phyloP scores from a whole-genome alignment of 2,797 vertebrate species.

The Threskiornis aethiopicus region DNA sequence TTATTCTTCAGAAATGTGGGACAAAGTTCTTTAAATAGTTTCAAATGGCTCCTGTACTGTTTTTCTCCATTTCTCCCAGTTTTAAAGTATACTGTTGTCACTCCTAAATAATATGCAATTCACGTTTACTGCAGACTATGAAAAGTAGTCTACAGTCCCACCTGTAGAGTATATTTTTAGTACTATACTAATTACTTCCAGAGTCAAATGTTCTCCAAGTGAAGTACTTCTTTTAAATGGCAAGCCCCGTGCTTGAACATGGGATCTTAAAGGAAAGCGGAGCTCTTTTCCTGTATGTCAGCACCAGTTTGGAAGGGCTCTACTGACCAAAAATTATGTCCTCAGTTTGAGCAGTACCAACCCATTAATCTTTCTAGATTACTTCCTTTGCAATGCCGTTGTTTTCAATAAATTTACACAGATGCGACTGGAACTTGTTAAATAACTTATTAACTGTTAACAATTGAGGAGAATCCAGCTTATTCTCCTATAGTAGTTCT shows the following conservation, averaged over 20 bases:
- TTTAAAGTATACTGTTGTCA: background rate
- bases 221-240: background rate
- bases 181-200: background rate
- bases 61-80: background rate
- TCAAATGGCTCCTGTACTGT: background rate
- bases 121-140: background rate
- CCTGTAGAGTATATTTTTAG: background rate
- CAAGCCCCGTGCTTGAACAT: background rate
- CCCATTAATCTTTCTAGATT: background rate
- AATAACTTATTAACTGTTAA: background rate
- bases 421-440: background rate
- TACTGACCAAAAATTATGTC: background rate
- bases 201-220: background rate
- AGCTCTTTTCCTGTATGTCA: background rate
- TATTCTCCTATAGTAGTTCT: background rate
- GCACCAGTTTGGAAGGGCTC: background rate
- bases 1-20: background rate
- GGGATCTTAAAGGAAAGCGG: background rate
- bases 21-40: background rate
- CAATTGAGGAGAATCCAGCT: background rate
- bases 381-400: background rate
- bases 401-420: background rate
- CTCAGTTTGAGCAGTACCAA: background rate
- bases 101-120: background rate
- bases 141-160: background rate